Conservation (phyloP, 2,797 vertebrate species). For the Hybognathus amarus region DNA sequence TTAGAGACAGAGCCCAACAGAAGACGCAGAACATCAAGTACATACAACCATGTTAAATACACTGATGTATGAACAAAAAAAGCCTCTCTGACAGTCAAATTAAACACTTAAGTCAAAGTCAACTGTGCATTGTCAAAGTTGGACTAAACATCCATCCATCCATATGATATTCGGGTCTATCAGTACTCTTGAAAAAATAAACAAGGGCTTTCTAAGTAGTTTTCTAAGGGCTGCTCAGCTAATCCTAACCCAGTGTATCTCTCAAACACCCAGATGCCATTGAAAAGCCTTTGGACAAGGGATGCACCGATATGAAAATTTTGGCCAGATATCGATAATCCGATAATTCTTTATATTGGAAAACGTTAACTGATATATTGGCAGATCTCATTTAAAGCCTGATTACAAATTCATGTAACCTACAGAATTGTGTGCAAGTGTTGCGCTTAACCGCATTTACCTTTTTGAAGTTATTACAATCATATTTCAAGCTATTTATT, state of each 20-base stretch:
- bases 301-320: slow-evolving; percentile 46
- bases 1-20: not conserved
- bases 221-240: not conserved
- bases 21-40: not conserved
- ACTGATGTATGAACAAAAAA: not conserved
- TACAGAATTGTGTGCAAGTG: no score
- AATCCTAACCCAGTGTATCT: not conserved
- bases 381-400: no score
- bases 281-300: not conserved
- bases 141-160: slow-evolving; percentile 20
- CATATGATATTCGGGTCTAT: not conserved
- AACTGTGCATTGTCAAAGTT: slow-evolving; percentile 10
- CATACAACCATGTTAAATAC: not conserved
- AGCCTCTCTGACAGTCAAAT: slow-evolving; percentile 21
- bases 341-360: no score
- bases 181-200: not conserved
- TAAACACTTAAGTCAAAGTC: slow-evolving; percentile 36
- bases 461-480: no score
- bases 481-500: no score
- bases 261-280: not conserved
- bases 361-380: no score
- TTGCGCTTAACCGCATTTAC: no score
- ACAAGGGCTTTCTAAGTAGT: not conserved
- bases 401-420: no score
- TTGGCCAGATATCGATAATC: no score